A percentile compares a stretch with the other conserved stretches of the same genome.
These are phyloP conservation scores for Zaprionus ornatus DNA, from an alignment of 1,140 invertebrate genomes.

Conservation along the genomic window DNA sequence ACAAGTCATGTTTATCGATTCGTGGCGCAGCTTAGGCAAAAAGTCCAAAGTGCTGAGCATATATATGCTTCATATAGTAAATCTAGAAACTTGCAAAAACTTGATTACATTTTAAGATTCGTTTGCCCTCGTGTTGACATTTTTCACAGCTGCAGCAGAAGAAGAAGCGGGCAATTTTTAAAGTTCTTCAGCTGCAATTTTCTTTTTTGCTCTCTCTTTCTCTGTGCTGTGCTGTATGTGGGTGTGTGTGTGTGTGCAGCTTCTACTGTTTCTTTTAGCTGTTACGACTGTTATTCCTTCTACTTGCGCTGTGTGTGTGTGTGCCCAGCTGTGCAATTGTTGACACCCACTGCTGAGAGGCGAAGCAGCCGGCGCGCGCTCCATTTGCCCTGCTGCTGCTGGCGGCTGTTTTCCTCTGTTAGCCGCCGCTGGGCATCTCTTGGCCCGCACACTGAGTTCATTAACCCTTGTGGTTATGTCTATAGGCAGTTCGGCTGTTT, in stretches of 20 bases:
- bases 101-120: conserved; percentile 56
- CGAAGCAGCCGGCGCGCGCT: conserved; percentile 61
- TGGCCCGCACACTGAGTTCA: conserved; percentile 58
- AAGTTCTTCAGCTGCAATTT: conserved; percentile 44
- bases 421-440: conserved; percentile 39
- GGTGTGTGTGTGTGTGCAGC: conserved; percentile 47
- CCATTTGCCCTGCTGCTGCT: conserved; percentile 65
- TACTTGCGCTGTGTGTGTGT: conserved; percentile 50
- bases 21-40: conserved; percentile 9
- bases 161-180: conserved; percentile 46
- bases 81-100: conserved; percentile 28
- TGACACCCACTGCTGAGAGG: conserved; percentile 67
- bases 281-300: conserved; percentile 62
- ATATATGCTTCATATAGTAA: conserved; percentile 43
- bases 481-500: conserved; percentile 16
- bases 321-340: conserved; percentile 76
- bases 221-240: neutral
- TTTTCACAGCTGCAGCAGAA: conserved; percentile 25
- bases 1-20: conserved; percentile 50
- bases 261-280: conserved; percentile 52
- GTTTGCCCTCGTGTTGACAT: conserved; percentile 47
- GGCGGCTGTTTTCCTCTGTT: conserved; percentile 44
- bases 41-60: conserved; percentile 31
- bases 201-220: neutral
- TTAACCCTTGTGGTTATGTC: conserved; percentile 63